Evolutionary conservation across 2,113 vertebrate species (phyloP), one percentile per base, ranked within the genome.

Genomic region (Sylvia atricapilla): DNA sequence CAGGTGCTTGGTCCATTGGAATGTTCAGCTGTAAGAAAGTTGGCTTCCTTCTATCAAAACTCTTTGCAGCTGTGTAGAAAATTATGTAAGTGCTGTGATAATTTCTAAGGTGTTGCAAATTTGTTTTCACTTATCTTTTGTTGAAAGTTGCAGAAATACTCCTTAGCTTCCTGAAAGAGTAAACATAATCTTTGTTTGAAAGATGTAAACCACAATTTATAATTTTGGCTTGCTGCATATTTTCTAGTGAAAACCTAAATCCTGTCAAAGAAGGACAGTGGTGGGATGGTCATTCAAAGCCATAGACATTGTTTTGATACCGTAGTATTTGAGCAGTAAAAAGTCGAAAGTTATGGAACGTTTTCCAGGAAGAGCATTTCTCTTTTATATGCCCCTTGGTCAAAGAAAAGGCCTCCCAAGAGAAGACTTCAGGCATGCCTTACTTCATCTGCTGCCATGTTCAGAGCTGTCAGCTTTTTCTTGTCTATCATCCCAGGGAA

Each of bases 291-390:
- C 30, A 46, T 64, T 78, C 66, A 72, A 50, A 86, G 19, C 41
- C 35, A 37, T 6, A 90, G 75, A 10, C 11, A 31, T 31, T 64
- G 25, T 78, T 87, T 87, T 75, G 47, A 60, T 78, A 44, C 11
- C 5, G 44, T 84, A 47, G 8, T 23, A 41, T 82, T 31, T 89
- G 44, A 84, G 21, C 74, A 80, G 19, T 64, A 59, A 30, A 84
- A 69, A 22, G 19, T 24, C 25, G 69, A 22, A 70, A 78, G 15
- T 52, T 72, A 43, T 6, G 9, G 8, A n/a, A 59, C 0, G 0
- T 80, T 90, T 89, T 79, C 43, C 37, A 55, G 46, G 37, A 53
- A 59, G 33, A 84, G 4, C 5, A 8, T 6, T 70, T 81, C 11
- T 75, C 43, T 94, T 87, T 78, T 56, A 19, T 64, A 39, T 5